Evolutionary conservation across 2,113 vertebrate genomes (phyloP).

Genomic region (Eulemur macaco): DNA sequence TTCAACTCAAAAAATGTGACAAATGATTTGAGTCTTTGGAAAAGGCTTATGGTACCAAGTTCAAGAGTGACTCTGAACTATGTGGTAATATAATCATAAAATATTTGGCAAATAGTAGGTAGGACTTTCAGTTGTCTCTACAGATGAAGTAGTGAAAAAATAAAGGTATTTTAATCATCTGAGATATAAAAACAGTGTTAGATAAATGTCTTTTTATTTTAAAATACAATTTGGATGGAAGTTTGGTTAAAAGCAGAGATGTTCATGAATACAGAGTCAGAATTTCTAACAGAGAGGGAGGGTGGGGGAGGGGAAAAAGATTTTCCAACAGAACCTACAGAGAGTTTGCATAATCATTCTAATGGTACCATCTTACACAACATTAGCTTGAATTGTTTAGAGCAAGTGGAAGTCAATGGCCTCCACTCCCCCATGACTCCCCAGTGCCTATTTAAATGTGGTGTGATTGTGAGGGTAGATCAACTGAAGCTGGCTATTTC

Average conservation of each 20-base stretch:
- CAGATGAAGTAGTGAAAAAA: background rate
- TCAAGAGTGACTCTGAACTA: background rate
- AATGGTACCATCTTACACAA: slow-evolving; percentile 34
- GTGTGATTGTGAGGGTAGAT: too few relatives aligned
- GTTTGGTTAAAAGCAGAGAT: background rate
- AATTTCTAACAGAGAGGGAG: background rate
- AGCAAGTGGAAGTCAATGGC: slow-evolving; percentile 41
- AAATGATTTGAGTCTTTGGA: background rate
- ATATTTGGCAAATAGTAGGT: too few relatives aligned
- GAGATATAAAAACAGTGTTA: background rate
- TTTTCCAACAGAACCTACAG: background rate
- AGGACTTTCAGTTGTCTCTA: background rate
- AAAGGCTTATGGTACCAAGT: background rate
- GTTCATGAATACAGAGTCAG: background rate
- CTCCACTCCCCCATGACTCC: slow-evolving; percentile 4
- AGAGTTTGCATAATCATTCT: slow-evolving; percentile 33
- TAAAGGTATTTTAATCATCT: background rate
- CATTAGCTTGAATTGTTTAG: slow-evolving; percentile 27
- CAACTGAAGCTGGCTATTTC: too few relatives aligned
- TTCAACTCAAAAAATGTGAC: background rate
- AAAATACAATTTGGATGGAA: background rate
- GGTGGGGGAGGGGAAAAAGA: background rate
- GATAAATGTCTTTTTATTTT: background rate
- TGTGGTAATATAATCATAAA: too few relatives aligned
- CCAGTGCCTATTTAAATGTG: background rate